phyloP scores from a whole-genome alignment of 2,797 vertebrate genomes.

The Phrynocephalus vlangalii region DNA sequence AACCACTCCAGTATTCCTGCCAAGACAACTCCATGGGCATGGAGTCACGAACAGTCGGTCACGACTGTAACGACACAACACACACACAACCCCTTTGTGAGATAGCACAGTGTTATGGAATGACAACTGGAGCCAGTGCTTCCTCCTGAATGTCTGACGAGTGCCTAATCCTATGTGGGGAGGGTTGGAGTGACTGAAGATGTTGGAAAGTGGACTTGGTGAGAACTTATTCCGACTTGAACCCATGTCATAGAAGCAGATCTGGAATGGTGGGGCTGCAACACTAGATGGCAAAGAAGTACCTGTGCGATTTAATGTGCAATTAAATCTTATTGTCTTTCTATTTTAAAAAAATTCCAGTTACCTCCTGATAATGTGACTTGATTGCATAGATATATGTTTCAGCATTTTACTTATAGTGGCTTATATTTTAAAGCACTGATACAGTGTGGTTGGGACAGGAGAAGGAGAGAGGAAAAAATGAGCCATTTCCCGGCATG shows the following conservation, averaged over 20 bases:
- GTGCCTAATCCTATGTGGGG: neutral
- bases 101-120: neutral
- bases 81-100: no score
- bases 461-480: conserved; percentile 76
- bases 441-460: conserved; percentile 73
- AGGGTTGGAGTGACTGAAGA: neutral
- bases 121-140: neutral
- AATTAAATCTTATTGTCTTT: conserved; percentile 44
- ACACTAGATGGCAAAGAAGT: neutral
- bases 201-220: neutral
- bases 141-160: neutral
- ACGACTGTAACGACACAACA: no score
- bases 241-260: neutral
- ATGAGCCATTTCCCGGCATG: conserved; percentile 80
- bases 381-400: conserved; percentile 58
- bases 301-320: conserved; percentile 51
- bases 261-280: neutral
- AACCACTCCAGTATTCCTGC: no score
- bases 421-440: conserved; percentile 69
- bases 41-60: no score
- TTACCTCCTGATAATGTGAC: conserved; percentile 54
- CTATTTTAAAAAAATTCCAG: conserved; percentile 53
- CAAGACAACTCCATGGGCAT: no score
- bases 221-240: neutral
- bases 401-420: conserved; percentile 65